Conservation (phyloP, 2,888 invertebrate genomes). For the Leucophenga maculata region DNA sequence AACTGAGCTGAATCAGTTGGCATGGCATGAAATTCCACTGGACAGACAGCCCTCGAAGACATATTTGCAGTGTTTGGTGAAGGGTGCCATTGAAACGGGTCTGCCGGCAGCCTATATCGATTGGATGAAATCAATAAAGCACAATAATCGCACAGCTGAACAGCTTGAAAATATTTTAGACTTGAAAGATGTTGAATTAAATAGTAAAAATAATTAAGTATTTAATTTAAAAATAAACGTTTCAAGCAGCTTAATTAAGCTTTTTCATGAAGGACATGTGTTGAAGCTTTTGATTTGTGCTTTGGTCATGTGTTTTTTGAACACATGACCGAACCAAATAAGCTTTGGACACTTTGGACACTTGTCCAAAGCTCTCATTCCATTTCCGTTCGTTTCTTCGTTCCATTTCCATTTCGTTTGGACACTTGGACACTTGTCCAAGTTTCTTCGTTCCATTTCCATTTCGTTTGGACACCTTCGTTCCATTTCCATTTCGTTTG, state of each 20-base stretch:
- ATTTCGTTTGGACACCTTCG: too few relatives aligned
- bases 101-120: conserved; percentile 83
- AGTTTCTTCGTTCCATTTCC: too few relatives aligned
- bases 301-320: too few relatives aligned
- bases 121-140: conserved; percentile 78
- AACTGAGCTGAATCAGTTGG: conserved; percentile 59
- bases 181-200: conserved; percentile 55
- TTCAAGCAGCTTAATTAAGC: not conserved
- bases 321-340: too few relatives aligned
- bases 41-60: conserved; percentile 83
- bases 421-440: too few relatives aligned
- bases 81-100: conserved; percentile 70
- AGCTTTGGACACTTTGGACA: too few relatives aligned
- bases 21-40: conserved; percentile 73
- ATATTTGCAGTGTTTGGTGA: conserved; percentile 75
- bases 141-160: conserved; percentile 81
- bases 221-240: not conserved
- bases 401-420: too few relatives aligned
- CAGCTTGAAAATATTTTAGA: conserved; percentile 69
- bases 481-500: too few relatives aligned
- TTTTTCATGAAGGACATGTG: too few relatives aligned
- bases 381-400: too few relatives aligned
- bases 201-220: not conserved
- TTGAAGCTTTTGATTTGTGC: too few relatives aligned
- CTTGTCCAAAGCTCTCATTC: too few relatives aligned